These are phyloP conservation scores for Berghia stephanieae DNA, from an alignment of 1,140 invertebrate species.

Conservation along the genomic window DNA sequence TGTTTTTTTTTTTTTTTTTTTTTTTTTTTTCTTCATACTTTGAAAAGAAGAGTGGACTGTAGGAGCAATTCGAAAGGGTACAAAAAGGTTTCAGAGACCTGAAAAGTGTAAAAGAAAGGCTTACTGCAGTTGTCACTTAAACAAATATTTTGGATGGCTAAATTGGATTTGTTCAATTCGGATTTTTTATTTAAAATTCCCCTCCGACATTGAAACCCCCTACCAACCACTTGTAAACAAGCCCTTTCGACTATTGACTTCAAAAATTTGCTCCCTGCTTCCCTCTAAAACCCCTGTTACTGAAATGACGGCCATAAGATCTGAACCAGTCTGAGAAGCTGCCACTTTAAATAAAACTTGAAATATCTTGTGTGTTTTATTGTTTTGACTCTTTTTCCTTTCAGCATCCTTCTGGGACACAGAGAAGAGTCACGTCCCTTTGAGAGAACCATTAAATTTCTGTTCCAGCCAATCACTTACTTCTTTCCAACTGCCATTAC, in stretches of 20 bases:
- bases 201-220: too few relatives aligned
- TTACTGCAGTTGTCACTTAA: not conserved
- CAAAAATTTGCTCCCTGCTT: too few relatives aligned
- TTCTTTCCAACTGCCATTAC: slow-evolving; percentile 62
- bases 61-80: not conserved
- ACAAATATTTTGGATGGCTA: too few relatives aligned
- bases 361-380: not conserved
- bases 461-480: slow-evolving; percentile 57
- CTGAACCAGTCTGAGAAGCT: too few relatives aligned
- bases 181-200: too few relatives aligned
- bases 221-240: too few relatives aligned
- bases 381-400: slow-evolving; percentile 27
- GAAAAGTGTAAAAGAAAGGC: not conserved
- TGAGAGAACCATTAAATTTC: slow-evolving; percentile 48
- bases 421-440: slow-evolving; percentile 57
- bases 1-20: not conserved
- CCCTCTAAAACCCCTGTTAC: too few relatives aligned
- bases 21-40: not conserved
- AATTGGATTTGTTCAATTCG: too few relatives aligned
- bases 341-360: not conserved
- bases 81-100: not conserved
- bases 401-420: slow-evolving; percentile 58
- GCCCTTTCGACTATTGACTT: not conserved
- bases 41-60: not conserved
- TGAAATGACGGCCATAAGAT: too few relatives aligned